Evolutionary conservation across 2,888 invertebrate species (phyloP), one percentile per base, ranked within the genome.

Genomic region (Drosophila demipolita): DNA sequence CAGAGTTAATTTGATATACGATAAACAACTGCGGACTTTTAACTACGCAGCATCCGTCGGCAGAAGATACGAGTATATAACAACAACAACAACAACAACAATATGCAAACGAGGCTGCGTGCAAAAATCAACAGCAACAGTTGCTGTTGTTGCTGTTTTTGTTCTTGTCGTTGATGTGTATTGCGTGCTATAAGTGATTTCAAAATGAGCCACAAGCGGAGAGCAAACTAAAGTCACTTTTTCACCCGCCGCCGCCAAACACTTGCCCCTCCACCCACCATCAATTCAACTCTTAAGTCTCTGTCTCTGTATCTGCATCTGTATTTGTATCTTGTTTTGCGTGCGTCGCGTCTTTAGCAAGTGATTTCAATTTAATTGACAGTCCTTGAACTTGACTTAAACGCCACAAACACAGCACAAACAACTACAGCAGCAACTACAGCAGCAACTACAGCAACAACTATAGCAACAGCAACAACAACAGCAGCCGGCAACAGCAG

Each of bases 351-450:
- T 71, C 83, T 87, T 87, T 75, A 86, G 88, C 87, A 87, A 87
- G 83, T 89, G 89, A 87, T 87, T 87, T 91, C 87, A 89, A 91
- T 90, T 91, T 84, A 92, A 91, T 90, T 90, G 90, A 89, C 89
- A 91, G 90, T 90, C 90, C 90, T 90, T 88, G 91, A 90, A 91
- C 91, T 90, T 91, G 91, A 90, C 90, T 90, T 91, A 85, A 85
- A 89, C 85, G 89, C 87, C 82, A 83, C 82, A 83, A 83, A 60
- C 77, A 82, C 67, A 83, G 77, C 87, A 82, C 65, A 67, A 78
- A 63, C 73, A 83, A 66, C 79, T 62, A 50, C 62, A 61, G 29
- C 52, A 69, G 35, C 65, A 42, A 23, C 23, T 23, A 23, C 65
- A 42, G 42, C 66, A 29, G 29, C 61, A n/a, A 42, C 66, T 55